A percentile compares a stretch with the other conserved stretches of the same genome.
Conservation (phyloP, 2,797 vertebrate genomes). For the Notolepis coatsorum region DNA sequence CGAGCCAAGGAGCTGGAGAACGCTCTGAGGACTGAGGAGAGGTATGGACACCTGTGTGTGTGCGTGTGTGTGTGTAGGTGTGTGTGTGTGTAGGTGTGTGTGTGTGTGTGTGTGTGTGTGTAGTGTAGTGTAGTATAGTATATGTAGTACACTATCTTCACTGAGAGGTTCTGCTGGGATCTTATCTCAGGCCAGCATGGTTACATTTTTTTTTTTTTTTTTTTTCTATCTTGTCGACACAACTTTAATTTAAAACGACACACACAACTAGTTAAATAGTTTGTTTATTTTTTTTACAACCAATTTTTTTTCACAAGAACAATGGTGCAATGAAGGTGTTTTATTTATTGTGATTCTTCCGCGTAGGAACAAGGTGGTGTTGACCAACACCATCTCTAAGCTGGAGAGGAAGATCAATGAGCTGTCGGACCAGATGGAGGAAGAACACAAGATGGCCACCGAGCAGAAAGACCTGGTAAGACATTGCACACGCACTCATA, state of each 20-base stretch:
- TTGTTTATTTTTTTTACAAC: neutral
- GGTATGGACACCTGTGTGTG: conserved; percentile 58
- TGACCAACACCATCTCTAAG: conserved; percentile 76
- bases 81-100: too few species aligned
- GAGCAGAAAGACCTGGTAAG: conserved; percentile 85
- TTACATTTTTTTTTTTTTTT: too few species aligned
- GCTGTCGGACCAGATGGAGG: conserved; percentile 80
- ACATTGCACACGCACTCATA: neutral
- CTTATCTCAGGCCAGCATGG: too few species aligned
- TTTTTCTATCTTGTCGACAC: too few species aligned
- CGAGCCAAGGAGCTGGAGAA: conserved; percentile 81
- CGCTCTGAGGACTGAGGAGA: conserved; percentile 74
- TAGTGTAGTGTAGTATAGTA: neutral
- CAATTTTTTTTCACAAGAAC: too few species aligned
- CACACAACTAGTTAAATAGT: neutral
- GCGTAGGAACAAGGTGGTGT: conserved; percentile 73
- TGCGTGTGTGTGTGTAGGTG: neutral
- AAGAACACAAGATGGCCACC: conserved; percentile 73
- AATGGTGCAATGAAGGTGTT: too few species aligned
- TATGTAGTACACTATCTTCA: too few species aligned
- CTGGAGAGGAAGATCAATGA: conserved; percentile 83
- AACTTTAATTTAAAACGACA: neutral
- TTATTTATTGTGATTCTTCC: neutral
- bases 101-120: too few species aligned
- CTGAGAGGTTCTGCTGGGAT: too few species aligned